Evolutionary conservation across 2,113 vertebrate species (phyloP), one percentile per base, ranked within the genome.

Genomic region (Syrrhaptes paradoxus): DNA sequence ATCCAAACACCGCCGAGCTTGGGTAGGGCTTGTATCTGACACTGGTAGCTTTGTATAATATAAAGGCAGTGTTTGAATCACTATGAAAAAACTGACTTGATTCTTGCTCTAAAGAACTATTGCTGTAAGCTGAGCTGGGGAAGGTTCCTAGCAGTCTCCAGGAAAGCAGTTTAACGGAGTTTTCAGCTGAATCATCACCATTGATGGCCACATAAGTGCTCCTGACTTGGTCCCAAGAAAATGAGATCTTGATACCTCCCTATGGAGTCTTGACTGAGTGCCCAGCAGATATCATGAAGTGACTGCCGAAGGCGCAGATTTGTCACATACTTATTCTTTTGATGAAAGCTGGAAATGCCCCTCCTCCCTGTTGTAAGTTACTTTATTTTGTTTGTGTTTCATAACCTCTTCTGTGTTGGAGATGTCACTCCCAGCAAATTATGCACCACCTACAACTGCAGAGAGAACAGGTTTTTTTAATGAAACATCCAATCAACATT

Each of bases 381-480:
- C 21, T 66, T 88, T 49, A 51, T 26, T 87, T 95, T 54, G 28
- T 58, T 93, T 89, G 25, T 85, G 21, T 89, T 95, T 91, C 49
- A 45, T 85, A 78, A 87, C 16, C 10, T 61, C 18, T 65, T 91
- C 66, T 79, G 1, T 34, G n/a, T n/a, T 68, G 74, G 73, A 87
- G 61, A 63, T 63, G 45, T 59, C 41, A 87, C 38, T 81, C 32
- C 17, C 48, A 93, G 75, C 24, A 90, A 81, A 78, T 71, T 45
- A 84, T n/a, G 32, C 52, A 85, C 32, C 68, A 80, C 48, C 65
- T 84, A 89, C 57, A 96, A 85, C 87, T 95, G 92, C 66, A 89
- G 55, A 76, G 43, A 89, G 66, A 87, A 91, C 4, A 91, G 45
- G 7, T 58, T 61, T 87, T 93, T 87, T 32, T 65, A 87, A 84